Percentiles rank a stretch among this genome's conserved stretches.
Evolutionary conservation across 2,113 vertebrate genomes (phyloP).

Genomic region (Apistogramma diplotaenia): DNA sequence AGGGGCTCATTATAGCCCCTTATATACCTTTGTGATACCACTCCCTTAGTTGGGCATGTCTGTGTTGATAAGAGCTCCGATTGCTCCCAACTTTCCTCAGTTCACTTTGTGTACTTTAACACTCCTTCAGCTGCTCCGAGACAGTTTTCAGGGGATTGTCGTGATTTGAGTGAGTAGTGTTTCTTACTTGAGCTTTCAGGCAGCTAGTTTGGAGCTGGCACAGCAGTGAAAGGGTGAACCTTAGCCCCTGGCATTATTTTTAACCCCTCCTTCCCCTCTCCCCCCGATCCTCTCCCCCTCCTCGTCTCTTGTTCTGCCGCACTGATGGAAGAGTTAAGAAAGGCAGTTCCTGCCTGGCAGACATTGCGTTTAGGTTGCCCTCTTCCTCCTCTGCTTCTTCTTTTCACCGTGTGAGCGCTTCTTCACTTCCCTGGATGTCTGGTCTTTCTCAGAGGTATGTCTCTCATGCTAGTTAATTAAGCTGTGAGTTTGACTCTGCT

Average conservation of each 20-base stretch:
- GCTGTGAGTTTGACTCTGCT: constrained; percentile 2
- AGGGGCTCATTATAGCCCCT: constrained; percentile 38
- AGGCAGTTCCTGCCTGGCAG: constrained; percentile 65
- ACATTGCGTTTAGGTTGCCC: constrained; percentile 43
- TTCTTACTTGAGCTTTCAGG: constrained; percentile 28
- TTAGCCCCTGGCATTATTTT: constrained; percentile 25
- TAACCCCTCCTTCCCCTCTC: constrained; percentile 39
- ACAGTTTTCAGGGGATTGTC: not conserved
- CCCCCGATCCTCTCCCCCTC: not conserved
- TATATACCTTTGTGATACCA: constrained; percentile 50
- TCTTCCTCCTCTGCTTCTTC: constrained; percentile 28
- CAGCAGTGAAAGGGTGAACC: constrained; percentile 20
- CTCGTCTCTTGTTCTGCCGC: constrained; percentile 1
- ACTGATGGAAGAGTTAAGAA: constrained; percentile 65
- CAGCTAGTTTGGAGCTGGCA: constrained; percentile 7
- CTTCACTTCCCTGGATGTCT: not conserved
- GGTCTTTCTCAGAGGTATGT: constrained; percentile 50
- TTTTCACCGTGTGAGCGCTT: not conserved
- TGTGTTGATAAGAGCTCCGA: constrained; percentile 42
- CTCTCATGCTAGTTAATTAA: not conserved
- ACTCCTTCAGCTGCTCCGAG: not conserved
- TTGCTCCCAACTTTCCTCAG: constrained; percentile 18
- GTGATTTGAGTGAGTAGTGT: constrained; percentile 54
- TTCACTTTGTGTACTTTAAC: constrained; percentile 2
- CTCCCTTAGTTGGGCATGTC: constrained; percentile 51